Base-by-base conservation (phyloP, 2,797 vertebrate genomes). In the Molossus alvarezi region DNA sequence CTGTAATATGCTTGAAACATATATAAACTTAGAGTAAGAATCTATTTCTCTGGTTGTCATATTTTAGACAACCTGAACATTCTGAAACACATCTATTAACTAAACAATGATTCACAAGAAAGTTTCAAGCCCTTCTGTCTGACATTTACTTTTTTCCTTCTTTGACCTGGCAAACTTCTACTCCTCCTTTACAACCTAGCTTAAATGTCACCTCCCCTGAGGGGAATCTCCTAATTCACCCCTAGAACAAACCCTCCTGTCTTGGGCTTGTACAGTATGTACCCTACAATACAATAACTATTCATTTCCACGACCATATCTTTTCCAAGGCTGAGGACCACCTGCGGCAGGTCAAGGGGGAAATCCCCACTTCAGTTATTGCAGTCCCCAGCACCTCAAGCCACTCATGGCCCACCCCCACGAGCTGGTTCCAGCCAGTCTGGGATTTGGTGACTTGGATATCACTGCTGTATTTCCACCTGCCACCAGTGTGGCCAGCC, bases 81-180 rank as follows among this genome's bases (percentile, higher is more conserved):
- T 96, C 33, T 85, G 29, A 93, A 97, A 96, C 21, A 94, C 79
- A 97, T 85, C 83, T 95, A 81, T 73, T 84, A 93, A 97, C 85
- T 97, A 17, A 90, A 87, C 86, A 93, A 87, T 88, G 85, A 96
- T 81, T 95, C 80, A 92, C 27, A 57, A 94, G 79, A 83, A 71
- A 72, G 81, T 91, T 89, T 91, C 21, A 77, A 90, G 79, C 23
- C n/a, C 60, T 90, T 97, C 65, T 85, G 62, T 25, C 29, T 83
- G 51, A 92, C 51, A 77, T 69, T 76, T 71, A 69, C 3, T 29
- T 90, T 88, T 77, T 37, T 37, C 60, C 37, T 89, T 85, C 93
- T 83, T 45, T 73, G 94, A 82, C 64, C 64, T 73, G 64, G 51
- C 45, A 55, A 84, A 72, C 11, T 77, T 62, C 48, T 80, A 71